Evolutionary conservation across 2,113 vertebrate genomes (phyloP).

Genomic region (Diphyllodes magnificus): DNA sequence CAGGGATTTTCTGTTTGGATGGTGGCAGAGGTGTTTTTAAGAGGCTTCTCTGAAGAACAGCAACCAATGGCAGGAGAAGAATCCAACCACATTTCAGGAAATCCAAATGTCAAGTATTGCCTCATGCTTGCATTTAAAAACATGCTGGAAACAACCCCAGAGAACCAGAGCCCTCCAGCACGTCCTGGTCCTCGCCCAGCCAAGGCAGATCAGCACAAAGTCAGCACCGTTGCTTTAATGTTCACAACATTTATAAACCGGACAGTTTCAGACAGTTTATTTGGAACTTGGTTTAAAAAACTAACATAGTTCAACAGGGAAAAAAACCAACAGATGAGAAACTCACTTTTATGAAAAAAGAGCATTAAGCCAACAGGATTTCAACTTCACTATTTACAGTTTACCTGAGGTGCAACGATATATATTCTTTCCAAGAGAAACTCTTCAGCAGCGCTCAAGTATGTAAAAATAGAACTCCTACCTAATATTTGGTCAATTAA

Average conservation of each 20-base stretch:
- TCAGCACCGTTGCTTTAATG: background rate
- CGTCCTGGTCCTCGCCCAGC: background rate
- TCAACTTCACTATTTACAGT: slow-evolving; percentile 63
- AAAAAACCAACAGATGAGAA: slow-evolving; percentile 20
- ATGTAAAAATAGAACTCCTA: slow-evolving; percentile 73
- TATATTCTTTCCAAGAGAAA: slow-evolving; percentile 59
- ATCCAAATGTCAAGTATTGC: slow-evolving; percentile 26
- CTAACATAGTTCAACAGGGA: slow-evolving; percentile 48
- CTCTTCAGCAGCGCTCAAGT: slow-evolving; percentile 77
- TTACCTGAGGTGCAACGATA: slow-evolving; percentile 79
- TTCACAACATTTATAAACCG: slow-evolving; percentile 29
- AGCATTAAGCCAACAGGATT: slow-evolving; percentile 59
- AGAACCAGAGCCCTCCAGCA: background rate
- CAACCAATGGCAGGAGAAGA: background rate
- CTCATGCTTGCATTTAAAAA: background rate
- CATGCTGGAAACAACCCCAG: background rate
- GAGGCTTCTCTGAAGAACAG: slow-evolving; percentile 18
- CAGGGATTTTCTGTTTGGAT: background rate
- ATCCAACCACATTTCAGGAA: background rate
- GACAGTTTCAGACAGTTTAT: slow-evolving; percentile 49
- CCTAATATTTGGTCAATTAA: slow-evolving; percentile 77
- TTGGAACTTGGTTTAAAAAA: slow-evolving; percentile 20
- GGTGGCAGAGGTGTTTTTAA: background rate
- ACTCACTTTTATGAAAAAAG: slow-evolving; percentile 4
- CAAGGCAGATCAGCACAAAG: background rate